Evolutionary conservation across 2,888 invertebrate genomes (phyloP), one percentile per base, ranked within the genome.

Genomic region (Macroteleia sp.): DNA sequence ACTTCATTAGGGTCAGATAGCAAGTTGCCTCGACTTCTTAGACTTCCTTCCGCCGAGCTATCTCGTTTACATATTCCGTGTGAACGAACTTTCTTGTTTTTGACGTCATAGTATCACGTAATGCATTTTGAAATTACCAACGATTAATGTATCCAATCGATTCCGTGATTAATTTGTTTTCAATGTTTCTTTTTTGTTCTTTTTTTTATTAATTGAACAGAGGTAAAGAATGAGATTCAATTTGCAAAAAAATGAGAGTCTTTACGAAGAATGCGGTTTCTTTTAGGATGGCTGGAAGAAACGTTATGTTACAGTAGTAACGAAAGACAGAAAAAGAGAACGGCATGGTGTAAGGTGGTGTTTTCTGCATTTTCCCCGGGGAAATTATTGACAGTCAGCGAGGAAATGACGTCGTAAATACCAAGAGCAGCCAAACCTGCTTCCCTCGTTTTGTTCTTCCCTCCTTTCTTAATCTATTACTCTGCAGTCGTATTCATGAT

Each of bases 301-400:
- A 50, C 36, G 69, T 66, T 44, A 57, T 39, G 64, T 50, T 46
- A 30, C 34, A 57, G 57, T 32, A 39, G 54, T 76, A 61, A 64
- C 67, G 78, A 44, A 56, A 67, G 52, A 61, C 25, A 36, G 57
- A 61, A 78, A 77, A 82, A 82, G 77, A 77, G 77, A 82, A 81
- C 71, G 79, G 70, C 69, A 79, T 59, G 67, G 69, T 71, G 83
- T 77, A 80, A 85, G 83, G 81, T 82, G 82, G 82, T 84, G 85
- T 86, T 87, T 88, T 87, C 81, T 83, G 83, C 86, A 85, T 88
- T 81, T 83, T 87, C 90, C 89, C 90, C 64, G 86, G 90, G 90
- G 90, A 90, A 90, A 90, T 90, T 90, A 90, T 90, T 90, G 90
- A 90, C 90, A 90, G 90, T 90, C n/a, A n/a, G n/a, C n/a, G 82